Base-by-base conservation (phyloP, 1,140 invertebrate genomes). In the Saxidomus purpurata region DNA sequence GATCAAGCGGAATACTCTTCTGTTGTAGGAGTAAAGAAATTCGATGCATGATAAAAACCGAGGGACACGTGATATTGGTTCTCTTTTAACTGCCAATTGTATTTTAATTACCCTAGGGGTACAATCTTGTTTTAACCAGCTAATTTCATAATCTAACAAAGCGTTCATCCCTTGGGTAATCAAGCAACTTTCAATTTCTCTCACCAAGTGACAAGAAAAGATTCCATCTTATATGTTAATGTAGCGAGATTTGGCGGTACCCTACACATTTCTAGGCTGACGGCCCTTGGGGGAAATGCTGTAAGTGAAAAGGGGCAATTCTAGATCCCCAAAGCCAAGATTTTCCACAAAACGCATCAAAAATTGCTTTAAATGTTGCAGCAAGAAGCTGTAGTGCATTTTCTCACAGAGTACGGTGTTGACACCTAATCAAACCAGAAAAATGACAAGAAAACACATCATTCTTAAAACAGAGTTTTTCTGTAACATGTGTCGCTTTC, bases 21-120 rank as follows among this genome's bases (percentile, higher is more conserved):
- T 1, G 63, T 31, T 6, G 63, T 6, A 67, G 25, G 28, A 31
- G 63, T 28, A 28, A n/a, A 67, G n/a, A 59, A 4, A 11, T 17
- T 63, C 59, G 59, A 9, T 8, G 59, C 59, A 28, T n/a, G 59
- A 63, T n/a, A n/a, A 63, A 63, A 63, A 71, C 67, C 17, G 34
- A 15, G 11, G 25, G 36, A 19, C 67, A 11, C 36, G 67, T 71
- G 34, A 38, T 71, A 71, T 71, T 38, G 25, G 17, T 28, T 71
- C 34, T 38, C 67, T 31, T 40, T 71, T 71, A 36, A 40, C 67
- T 38, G 59, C 67, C 34, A 38, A 71, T 79, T 36, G 49, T 79
- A 36, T 79, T 79, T 79, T 79, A 79, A 79, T 79, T 79, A 79
- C 76, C 76, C 76, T 52, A 22, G 28, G 47, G 76, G 47, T 52